Percentiles rank a stretch among this genome's conserved stretches.
Evolutionary conservation across 2,113 vertebrate species (phyloP).

Genomic region (Capreolus pygargus): DNA sequence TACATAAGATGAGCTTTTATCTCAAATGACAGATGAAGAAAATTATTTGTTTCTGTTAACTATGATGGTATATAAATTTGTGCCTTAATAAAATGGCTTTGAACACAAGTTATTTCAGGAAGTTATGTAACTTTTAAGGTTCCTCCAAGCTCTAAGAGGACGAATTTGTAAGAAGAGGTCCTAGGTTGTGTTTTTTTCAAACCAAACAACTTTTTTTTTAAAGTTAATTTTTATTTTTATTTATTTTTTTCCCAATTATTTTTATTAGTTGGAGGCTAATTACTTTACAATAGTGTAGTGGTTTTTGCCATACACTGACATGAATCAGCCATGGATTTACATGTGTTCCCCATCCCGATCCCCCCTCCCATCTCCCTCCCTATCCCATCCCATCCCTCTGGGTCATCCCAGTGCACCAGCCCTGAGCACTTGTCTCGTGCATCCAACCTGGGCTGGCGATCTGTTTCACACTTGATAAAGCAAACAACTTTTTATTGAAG

Average conservation of each 20-base stretch:
- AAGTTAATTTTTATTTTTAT: too few relatives aligned
- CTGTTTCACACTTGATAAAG: neutral
- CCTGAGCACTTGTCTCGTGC: too few relatives aligned
- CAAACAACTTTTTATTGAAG: neutral
- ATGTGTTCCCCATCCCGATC: too few relatives aligned
- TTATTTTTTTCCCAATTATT: too few relatives aligned
- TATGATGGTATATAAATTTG: neutral
- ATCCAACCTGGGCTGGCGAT: too few relatives aligned
- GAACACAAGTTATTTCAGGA: neutral
- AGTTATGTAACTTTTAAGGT: neutral
- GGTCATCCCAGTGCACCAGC: too few relatives aligned
- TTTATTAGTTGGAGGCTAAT: too few relatives aligned
- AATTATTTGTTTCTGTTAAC: neutral
- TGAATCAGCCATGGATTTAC: too few relatives aligned
- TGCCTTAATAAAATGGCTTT: neutral
- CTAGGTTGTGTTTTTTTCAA: slow-evolving; percentile 1
- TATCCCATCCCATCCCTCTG: too few relatives aligned
- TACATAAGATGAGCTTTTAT: neutral
- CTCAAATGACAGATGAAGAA: neutral
- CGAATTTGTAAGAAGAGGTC: neutral
- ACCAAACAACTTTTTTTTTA: neutral
- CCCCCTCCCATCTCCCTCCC: too few relatives aligned
- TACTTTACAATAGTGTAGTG: too few relatives aligned
- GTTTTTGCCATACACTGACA: too few relatives aligned
- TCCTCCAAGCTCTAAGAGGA: neutral